Evolutionary conservation across 2,888 invertebrate species (phyloP).

Genomic region (Steinernema carpocapsae): DNA sequence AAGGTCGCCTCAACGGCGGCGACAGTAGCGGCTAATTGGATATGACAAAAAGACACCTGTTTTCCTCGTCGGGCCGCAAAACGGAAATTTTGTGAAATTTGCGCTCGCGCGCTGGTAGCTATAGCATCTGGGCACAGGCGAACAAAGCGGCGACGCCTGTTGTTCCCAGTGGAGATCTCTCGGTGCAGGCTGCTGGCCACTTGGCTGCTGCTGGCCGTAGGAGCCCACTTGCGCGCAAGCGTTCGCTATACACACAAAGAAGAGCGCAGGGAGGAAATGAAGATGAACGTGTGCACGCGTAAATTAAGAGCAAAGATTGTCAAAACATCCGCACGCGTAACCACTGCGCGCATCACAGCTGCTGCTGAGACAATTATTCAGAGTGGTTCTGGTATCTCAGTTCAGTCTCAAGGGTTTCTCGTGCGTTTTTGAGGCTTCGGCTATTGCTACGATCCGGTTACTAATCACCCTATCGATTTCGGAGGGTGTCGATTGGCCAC

Average conservation of each 20-base stretch:
- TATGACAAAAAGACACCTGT: constrained; percentile 4
- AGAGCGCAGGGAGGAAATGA: constrained; percentile 17
- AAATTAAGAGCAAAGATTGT: constrained; percentile 28
- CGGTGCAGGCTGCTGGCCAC: not conserved
- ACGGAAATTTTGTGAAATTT: not conserved
- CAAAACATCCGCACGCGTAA: constrained; percentile 9
- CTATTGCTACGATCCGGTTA: not conserved
- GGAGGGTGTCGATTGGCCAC: not conserved
- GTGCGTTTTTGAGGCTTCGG: not conserved
- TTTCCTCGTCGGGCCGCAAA: not conserved
- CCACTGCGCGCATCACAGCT: not conserved
- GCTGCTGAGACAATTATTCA: not conserved
- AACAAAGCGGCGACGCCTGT: constrained; percentile 6
- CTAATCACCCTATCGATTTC: constrained; percentile 29
- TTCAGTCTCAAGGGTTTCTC: too few species aligned
- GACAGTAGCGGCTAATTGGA: not conserved
- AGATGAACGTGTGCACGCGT: constrained; percentile 4
- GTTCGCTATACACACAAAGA: not conserved
- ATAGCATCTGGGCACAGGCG: constrained; percentile 13
- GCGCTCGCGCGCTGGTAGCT: not conserved
- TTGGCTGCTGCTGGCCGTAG: not conserved
- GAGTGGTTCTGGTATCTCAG: not conserved
- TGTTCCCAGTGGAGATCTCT: not conserved
- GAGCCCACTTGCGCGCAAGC: constrained; percentile 1
- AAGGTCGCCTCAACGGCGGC: not conserved